Evolutionary conservation across 2,888 invertebrate species (phyloP), one percentile per base, ranked within the genome.

Genomic region (Brenthis ino): DNA sequence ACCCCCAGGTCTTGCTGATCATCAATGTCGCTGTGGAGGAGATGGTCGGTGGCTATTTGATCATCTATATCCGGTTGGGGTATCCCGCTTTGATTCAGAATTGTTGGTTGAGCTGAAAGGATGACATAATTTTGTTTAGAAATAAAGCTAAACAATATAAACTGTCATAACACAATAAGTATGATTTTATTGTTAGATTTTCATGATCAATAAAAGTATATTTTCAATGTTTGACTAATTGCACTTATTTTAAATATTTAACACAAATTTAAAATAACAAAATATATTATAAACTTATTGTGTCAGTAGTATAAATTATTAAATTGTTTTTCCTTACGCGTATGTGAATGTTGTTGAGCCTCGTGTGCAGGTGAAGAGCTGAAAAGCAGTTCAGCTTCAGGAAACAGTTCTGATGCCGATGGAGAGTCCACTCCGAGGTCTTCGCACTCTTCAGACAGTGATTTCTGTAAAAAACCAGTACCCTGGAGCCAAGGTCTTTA

Each of bases 391-490:
- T 96, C 96, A 0, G 96, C 96, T 79, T 96, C 96, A 0, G 96
- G 96, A 81, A 96, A 96, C 73, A 96, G 86, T 79, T 96, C 96
- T 71, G 96, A 95, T 0, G 96, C 95, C n/a, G 96, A 96, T 0
- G 96, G 96, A 57, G 96, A 96, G 77, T 96, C 96, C 63, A 96
- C 96, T 5, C 96, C 96, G 13, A 96, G 88, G 80, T 96, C 96
- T 78, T 96, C 96, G 82, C 96, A 96, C 83, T 96, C 96, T 81
- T 96, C 96, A 0, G 96, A 96, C 14, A 96, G 85, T 13, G 96
- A 96, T 83, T 96, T 96, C 89, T 96, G 94, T 6, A 94, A 84
- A 57, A 64, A 67, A 61, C 61, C 56, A 51, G 67, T 51, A 63
- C 67, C 67, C 67, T 67, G 67, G 63, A 67, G 67, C 67, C 56